Evolutionary conservation across 2,888 invertebrate species (phyloP).

Genomic region (Cantharis lateralis): DNA sequence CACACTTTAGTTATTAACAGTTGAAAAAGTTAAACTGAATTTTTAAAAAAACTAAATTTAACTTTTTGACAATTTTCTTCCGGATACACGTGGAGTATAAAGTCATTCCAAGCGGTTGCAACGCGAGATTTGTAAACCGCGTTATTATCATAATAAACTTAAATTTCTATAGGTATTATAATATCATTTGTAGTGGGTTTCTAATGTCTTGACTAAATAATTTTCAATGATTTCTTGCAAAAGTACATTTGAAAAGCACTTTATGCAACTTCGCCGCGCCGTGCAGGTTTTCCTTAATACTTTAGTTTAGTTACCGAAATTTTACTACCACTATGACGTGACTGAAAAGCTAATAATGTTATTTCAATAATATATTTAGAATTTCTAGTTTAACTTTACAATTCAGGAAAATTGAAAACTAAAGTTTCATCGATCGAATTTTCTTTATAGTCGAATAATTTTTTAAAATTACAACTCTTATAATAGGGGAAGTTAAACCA

Average conservation of each 20-base stretch:
- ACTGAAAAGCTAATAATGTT: neutral
- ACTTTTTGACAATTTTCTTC: neutral
- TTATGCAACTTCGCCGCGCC: neutral
- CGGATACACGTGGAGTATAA: neutral
- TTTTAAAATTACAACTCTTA: neutral
- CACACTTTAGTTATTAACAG: constrained; percentile 25
- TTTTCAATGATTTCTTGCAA: neutral
- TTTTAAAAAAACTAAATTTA: constrained; percentile 7
- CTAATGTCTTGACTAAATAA: neutral
- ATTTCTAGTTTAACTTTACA: neutral
- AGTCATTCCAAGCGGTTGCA: neutral
- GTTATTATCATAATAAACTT: neutral
- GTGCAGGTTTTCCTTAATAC: neutral
- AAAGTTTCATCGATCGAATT: neutral
- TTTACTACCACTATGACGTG: neutral
- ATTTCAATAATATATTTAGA: neutral
- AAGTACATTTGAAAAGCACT: neutral
- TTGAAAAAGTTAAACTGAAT: constrained; percentile 22
- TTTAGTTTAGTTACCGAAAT: neutral
- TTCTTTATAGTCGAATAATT: neutral
- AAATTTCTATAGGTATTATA: no score
- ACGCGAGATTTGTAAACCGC: neutral
- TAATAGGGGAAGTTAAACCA: neutral
- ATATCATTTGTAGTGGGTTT: neutral
- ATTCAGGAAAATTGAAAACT: neutral